A percentile compares a stretch with the other conserved stretches of the same genome.
Evolutionary conservation across 2,888 invertebrate species (phyloP).

Genomic region (Sympetrum striolatum): DNA sequence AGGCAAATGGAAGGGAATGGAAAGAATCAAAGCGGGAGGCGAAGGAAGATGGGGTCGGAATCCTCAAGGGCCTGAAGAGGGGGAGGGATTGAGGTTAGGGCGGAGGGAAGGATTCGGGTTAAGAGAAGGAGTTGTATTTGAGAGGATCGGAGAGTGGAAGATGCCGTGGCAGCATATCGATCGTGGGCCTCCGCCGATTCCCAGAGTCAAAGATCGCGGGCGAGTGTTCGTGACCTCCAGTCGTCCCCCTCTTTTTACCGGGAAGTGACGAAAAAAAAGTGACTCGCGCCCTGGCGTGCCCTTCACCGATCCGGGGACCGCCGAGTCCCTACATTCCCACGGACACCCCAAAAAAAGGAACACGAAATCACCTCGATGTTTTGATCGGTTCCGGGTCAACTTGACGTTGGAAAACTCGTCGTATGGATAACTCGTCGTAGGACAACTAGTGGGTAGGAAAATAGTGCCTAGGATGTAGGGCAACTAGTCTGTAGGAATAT

Average conservation of each 20-base stretch:
- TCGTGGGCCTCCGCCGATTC: neutral
- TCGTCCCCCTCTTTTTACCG: neutral
- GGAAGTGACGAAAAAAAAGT: neutral
- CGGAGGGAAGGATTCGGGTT: neutral
- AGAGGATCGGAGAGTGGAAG: neutral
- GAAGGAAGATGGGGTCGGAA: neutral
- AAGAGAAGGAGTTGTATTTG: neutral
- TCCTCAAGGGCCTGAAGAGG: neutral
- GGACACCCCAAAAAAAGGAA: neutral
- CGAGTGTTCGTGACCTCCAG: conserved; percentile 20
- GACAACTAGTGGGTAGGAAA: too few relatives aligned
- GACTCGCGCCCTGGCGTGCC: neutral
- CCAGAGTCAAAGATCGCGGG: neutral
- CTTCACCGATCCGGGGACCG: neutral
- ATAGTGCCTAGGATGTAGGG: too few relatives aligned
- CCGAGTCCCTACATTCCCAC: neutral
- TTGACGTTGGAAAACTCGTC: too few relatives aligned
- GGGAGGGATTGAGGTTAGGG: neutral
- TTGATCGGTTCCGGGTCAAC: too few relatives aligned
- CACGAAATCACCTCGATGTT: too few relatives aligned
- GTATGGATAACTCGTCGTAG: too few relatives aligned
- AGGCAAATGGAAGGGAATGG: neutral
- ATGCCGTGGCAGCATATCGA: neutral
- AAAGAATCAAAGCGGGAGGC: neutral
- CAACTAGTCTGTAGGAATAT: too few relatives aligned